phyloP scores from a whole-genome alignment of 2,113 vertebrate genomes.

The Pachyramphus minor region DNA sequence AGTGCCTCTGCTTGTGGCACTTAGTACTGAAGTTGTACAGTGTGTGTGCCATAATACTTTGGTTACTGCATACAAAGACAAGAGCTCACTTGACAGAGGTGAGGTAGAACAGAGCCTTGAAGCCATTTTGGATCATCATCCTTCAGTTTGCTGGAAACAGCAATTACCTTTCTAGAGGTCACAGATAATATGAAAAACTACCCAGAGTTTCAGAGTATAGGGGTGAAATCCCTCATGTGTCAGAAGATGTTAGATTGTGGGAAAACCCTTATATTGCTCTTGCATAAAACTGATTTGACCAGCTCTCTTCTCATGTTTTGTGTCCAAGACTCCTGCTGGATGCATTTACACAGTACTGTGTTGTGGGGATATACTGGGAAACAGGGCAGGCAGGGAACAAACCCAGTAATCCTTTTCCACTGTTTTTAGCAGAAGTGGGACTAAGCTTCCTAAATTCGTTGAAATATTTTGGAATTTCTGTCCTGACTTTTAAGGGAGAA shows the following conservation, averaged over 20 bases:
- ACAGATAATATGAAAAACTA: neutral
- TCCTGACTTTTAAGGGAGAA: neutral
- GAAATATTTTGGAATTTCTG: neutral
- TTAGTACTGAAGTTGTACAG: neutral
- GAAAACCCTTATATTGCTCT: neutral
- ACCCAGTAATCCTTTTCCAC: neutral
- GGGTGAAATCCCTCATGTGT: neutral
- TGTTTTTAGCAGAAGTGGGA: neutral
- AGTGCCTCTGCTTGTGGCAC: neutral
- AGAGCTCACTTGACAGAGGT: neutral
- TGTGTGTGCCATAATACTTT: neutral
- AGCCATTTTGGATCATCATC: neutral
- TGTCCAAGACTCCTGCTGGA: neutral
- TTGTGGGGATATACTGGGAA: neutral
- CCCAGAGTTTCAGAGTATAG: neutral
- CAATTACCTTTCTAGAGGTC: neutral
- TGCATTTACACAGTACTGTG: neutral
- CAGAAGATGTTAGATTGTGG: neutral
- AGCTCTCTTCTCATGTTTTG: neutral
- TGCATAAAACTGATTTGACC: neutral
- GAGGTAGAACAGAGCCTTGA: neutral
- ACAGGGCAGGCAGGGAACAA: neutral
- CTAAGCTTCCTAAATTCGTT: neutral
- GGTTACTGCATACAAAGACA: neutral
- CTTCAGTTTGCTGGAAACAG: neutral